Conservation (phyloP, 92 coral and sea anemone species). For the Heliopora coerulea region DNA sequence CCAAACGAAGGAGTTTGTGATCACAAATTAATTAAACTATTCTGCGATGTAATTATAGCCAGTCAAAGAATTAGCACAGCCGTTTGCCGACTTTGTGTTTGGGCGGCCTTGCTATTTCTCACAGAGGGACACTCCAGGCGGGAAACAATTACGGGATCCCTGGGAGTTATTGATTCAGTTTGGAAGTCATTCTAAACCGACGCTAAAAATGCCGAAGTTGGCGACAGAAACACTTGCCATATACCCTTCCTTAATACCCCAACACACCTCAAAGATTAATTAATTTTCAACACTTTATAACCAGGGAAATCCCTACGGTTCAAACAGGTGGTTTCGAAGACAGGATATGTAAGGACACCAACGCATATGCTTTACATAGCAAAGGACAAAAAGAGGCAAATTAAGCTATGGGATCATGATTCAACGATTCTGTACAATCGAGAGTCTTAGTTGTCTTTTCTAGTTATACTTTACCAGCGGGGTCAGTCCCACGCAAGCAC, state of each 20-base stretch:
- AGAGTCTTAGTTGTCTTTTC: too few relatives aligned
- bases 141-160: constrained; percentile 22
- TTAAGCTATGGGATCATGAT: neutral
- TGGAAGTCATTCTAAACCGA: constrained; percentile 9
- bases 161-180: constrained; percentile 38
- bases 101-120: constrained; percentile 32
- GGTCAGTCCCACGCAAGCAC: too few relatives aligned
- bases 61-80: constrained; percentile 6
- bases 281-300: neutral
- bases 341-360: neutral
- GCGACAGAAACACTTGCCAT: neutral
- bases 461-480: too few relatives aligned
- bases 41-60: neutral
- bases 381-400: neutral
- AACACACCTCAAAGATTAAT: constrained; percentile 4
- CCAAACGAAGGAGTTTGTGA: neutral
- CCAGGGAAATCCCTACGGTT: neutral
- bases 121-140: constrained; percentile 26
- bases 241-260: neutral
- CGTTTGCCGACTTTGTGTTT: constrained; percentile 32
- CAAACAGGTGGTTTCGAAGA: neutral
- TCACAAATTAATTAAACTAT: constrained; percentile 6
- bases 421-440: neutral
- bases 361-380: neutral
- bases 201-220: neutral